Evolutionary conservation across 2,888 invertebrate species (phyloP), one percentile per base, ranked within the genome.

Genomic region (Xanthorhoe designata): DNA sequence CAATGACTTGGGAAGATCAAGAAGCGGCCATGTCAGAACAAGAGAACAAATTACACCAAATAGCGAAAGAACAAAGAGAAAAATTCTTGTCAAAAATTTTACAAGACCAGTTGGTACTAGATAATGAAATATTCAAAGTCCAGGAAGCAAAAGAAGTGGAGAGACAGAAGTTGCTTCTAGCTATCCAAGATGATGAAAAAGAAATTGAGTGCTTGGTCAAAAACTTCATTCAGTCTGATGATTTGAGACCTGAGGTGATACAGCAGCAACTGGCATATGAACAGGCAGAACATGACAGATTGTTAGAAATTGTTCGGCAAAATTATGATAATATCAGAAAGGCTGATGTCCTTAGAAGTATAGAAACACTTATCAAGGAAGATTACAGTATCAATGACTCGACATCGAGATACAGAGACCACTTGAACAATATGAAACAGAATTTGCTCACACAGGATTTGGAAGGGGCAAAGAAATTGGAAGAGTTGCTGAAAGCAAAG

Each of bases 301-400:
- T 96, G 55, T 85, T 96, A 51, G 95, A 95, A 68, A 94, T 95
- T 65, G 94, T 94, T 17, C 82, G 90, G 62, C 93, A 94, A 80
- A 94, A 94, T 78, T 94, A 94, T 86, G 94, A 94, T 78, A 92
- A 90, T 78, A 86, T 96, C 38, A 94, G 94, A 72, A 96, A 95
- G 83, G 93, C 94, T 78, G 96, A 97, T 84, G 95, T 96, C 61
- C 89, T 97, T 54, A 94, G 92, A 78, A 95, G 96, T 54, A 97
- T 97, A 96, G 94, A 96, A 81, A 92, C 94, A 76, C 87, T 96
- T 47, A 87, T 97, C 52, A 94, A 95, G 71, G 95, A 96, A 82
- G 96, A 97, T 83, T 94, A 94, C 68, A 86, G 92, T 42, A 94
- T 94, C 69, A 95, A 94, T 75, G 88, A 92, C 76, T 94, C 94